These are phyloP conservation scores for Boulengeromyrus knoepffleri DNA, from an alignment of 2,113 vertebrate genomes.

Conservation along the genomic window DNA sequence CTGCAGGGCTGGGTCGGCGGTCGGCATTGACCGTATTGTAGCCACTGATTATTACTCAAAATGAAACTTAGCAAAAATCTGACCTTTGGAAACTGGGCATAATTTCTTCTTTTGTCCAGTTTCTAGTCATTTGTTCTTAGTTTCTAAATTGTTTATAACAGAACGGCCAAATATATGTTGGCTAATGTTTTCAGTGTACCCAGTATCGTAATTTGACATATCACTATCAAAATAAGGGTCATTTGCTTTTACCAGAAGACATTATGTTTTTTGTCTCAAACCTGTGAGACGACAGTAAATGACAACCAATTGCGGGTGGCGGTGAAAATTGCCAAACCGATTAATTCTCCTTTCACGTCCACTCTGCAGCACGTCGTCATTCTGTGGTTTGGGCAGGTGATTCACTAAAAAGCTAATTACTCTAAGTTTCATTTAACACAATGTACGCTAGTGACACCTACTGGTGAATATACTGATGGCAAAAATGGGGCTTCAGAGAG, in stretches of 20 bases:
- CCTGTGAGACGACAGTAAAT: neutral
- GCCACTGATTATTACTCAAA: neutral
- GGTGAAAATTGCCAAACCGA: neutral
- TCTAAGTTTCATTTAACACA: neutral
- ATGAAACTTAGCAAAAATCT: neutral
- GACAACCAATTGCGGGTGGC: neutral
- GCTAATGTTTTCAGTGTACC: neutral
- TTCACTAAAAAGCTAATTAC: neutral
- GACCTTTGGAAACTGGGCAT: neutral
- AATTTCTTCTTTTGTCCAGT: neutral
- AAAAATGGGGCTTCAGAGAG: neutral
- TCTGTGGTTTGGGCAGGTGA: neutral
- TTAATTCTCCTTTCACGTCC: neutral
- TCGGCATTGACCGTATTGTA: neutral
- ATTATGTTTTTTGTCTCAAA: neutral
- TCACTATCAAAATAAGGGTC: neutral
- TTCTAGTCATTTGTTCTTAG: neutral
- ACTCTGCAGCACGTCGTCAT: neutral
- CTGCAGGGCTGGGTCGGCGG: neutral
- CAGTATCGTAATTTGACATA: neutral
- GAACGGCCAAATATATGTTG: neutral
- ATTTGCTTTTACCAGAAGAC: neutral
- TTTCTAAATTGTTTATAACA: neutral
- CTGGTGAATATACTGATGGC: neutral
- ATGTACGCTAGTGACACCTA: neutral